phyloP scores from a whole-genome alignment of 1,140 invertebrate species.

The Ostrea denselamellosa region DNA sequence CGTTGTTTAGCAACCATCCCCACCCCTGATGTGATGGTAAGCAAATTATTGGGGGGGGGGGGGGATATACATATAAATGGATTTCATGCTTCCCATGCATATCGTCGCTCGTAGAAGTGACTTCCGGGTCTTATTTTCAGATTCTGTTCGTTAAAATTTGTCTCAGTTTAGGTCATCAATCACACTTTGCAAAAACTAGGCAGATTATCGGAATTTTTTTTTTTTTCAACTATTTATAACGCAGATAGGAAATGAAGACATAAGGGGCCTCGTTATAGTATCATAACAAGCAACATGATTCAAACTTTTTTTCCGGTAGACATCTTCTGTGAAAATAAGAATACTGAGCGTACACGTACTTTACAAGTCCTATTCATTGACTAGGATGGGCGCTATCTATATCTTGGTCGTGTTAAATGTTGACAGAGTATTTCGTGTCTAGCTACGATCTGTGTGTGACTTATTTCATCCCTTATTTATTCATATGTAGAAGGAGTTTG shows the following conservation, averaged over 20 bases:
- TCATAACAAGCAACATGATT: too few relatives aligned
- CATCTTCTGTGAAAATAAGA: too few relatives aligned
- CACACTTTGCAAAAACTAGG: neutral
- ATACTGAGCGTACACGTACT: too few relatives aligned
- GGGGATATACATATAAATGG: neutral
- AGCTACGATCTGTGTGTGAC: neutral
- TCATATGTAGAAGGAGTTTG: neutral
- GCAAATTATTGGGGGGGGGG: neutral
- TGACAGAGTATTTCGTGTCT: conserved; percentile 5
- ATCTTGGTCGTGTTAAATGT: neutral
- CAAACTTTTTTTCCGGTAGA: too few relatives aligned
- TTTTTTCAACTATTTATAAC: neutral
- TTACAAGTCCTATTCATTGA: neutral
- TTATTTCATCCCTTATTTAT: neutral
- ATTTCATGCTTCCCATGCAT: neutral
- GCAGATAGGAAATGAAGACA: too few relatives aligned
- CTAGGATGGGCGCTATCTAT: conserved; percentile 10
- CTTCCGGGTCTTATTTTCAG: conserved; percentile 24
- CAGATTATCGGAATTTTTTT: neutral
- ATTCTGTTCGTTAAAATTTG: neutral
- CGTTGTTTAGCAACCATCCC: neutral
- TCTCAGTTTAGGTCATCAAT: neutral
- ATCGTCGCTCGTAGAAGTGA: neutral
- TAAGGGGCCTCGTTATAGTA: too few relatives aligned
- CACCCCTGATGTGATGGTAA: neutral